Base-by-base conservation (phyloP, 2,797 vertebrate genomes). In the Rallus crepitans region DNA sequence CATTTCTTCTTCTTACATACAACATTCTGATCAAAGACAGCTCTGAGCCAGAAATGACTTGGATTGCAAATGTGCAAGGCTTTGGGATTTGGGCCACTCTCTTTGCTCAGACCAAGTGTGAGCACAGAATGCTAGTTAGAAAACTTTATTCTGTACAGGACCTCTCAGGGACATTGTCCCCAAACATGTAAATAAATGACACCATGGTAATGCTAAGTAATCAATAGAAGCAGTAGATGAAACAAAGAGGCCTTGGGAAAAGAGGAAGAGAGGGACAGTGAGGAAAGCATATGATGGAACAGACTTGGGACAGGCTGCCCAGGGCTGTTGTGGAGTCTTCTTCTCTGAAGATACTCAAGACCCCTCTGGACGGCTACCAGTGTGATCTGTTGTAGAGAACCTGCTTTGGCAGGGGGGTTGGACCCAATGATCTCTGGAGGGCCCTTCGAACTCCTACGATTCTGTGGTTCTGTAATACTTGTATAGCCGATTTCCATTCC, bases 1-100 rank as follows among this genome's bases (percentile, higher is more conserved):
- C 1, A 0, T 14, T 12, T 21, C 11, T 2, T 48, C 39, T 57
- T 53, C 40, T 42, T n/a, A n/a, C 4, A 8, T 9, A 39, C 12
- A 28, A 24, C 80, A 71, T 10, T 21, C 33, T 56, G n/a, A 73
- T 0, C 55, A 55, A 56, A 79, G 48, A 35, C 27, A 50, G 21
- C n/a, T 50, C 15, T 15, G n/a, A 64, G n/a, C 30, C 64, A 81
- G 21, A 60, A 86, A 53, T 23, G 2, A 39, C 11, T 90, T 2
- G 3, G 33, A 66, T 1, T n/a, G 33, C 56, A 85, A 63, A 69
- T 8, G 25, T 59, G 35, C 27, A 79, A 70, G 73, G 35, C 31
- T 82, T 24, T 56, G 35, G 33, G 12, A 83, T 91, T 87, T 73
- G 37, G 27, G 69, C 30, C 55, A 57, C 59, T 56, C 48, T 82